Evolutionary conservation across 2,113 vertebrate genomes (phyloP), one percentile per base, ranked within the genome.

Genomic region (Globicephala melas): DNA sequence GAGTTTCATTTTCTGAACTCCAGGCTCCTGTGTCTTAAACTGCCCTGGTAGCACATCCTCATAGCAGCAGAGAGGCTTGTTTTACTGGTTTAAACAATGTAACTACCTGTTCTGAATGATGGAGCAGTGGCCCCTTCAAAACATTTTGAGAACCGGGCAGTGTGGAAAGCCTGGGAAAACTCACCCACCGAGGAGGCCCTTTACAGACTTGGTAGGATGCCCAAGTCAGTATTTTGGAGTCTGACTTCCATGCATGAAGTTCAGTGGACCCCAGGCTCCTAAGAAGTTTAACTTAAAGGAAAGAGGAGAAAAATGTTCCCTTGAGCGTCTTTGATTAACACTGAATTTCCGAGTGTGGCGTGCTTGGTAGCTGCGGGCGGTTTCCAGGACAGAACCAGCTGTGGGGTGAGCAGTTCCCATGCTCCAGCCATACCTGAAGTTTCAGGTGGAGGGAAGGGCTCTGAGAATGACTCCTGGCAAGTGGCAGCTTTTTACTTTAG

Each of bases 281-380:
- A 93, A 94, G 95, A 97, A 97, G 88, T 96, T 50, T 12, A 6
- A 38, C 87, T 67, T 90, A 82, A 96, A 95, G 83, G 55, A 68
- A 65, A 81, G 80, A 65, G 20, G 58, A 80, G 76, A 60, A 65
- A 28, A 70, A 20, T 9, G 36, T 63, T 83, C 68, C 97, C 97
- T 93, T 76, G 71, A 50, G 50, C 38, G 33, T 79, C 94, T 92
- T 95, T 96, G 63, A 60, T 93, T 28, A 93, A 60, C 74, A 53
- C 77, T 77, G 50, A 26, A 8, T 62, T 89, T 94, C 80, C 5
- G 1, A 38, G 94, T 47, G 62, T 0, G 11, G 71, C 47, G 11
- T 73, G 5, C 2, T 0, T 2, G 4, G 20, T 14, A 63, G 2
- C 68, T 55, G 44, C 1, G 1, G 47, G 70, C 28, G 18, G 15